Evolutionary conservation across 2,113 vertebrate genomes (phyloP), one percentile per base, ranked within the genome.

Genomic region (Raphicerus campestris): DNA sequence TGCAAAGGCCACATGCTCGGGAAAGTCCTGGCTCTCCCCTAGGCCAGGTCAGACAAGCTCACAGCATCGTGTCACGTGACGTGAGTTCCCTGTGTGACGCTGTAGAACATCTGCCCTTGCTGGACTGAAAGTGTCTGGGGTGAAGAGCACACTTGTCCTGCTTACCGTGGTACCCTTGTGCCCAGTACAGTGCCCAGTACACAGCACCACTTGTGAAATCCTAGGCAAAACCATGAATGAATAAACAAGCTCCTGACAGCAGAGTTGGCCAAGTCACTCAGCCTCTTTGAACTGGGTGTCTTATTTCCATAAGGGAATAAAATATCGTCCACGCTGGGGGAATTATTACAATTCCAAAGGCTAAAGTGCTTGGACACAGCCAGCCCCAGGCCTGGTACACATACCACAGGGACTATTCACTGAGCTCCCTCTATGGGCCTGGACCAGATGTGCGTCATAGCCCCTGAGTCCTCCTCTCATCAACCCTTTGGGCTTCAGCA

Each of bases 101-200:
- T 32, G 5, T 13, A 30, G 91, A 47, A 6, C 0, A 0, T 30
- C 73, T 51, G 49, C 30, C 51, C 80, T 20, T 0, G 0, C 15
- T 28, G 7, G 53, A 28, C 32, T 3, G 42, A 19, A 19, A 22
- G 20, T 1, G 4, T 9, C 20, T 2, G n/a, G 66, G n/a, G 32
- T 10, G 22, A 19, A 63, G 10, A 20, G 47, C 30, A 51, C 24
- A 14, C 75, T 82, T 28, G 0, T 3, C 9, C 87, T 26, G 20
- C 51, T 87, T 56, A 6, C 16, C 3, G 0, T 0, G 2, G 84
- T 16, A 3, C 19, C 5, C 7, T 7, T 20, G 39, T 20, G n/a
- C 20, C 30, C 20, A 82, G 73, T 30, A 20, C 3, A 0, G 70
- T 32, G 16, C 63, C 20, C 9, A 13, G 53, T 20, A 42, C 7